Evolutionary conservation across 2,113 vertebrate genomes (phyloP), one percentile per base, ranked within the genome.

Genomic region (Phaethon lepturus): DNA sequence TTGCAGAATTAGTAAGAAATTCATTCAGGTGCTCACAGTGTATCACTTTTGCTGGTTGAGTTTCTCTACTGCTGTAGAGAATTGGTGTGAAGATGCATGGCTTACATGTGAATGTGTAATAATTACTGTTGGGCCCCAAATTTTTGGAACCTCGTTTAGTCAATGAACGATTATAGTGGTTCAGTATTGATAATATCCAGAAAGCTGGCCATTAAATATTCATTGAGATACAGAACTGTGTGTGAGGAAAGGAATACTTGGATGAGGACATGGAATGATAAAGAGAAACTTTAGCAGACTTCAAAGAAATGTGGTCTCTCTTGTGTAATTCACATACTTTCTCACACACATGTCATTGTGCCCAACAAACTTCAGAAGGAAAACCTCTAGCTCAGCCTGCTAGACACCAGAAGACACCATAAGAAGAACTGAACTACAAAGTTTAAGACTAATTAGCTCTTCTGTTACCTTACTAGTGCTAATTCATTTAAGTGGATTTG

Each of bases 371-470:
- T 95, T 96, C 66, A 84, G 88, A 93, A 89, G 47, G 13, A 85
- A 88, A 96, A 87, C 33, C 52, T 84, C 76, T 68, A 94, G 73
- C 77, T 58, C 67, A 75, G 72, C 9, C 53, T 62, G 53, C 52
- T 85, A 77, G 68, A 81, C 50, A 93, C 59, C 72, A 64, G 63
- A 85, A 95, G 64, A 96, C 59, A 50, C 62, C 90, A 33, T 84
- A 90, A n/a, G 76, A 88, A 58, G 55, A 77, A 55, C 58, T 95
- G 66, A 75, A 38, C 53, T 59, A 84, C 47, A 90, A 97, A 96
- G 75, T 95, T 96, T 93, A 92, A 95, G 88, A 92, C 86, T 97
- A 97, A 92, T 97, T 97, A 98, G 90, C 53, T 97, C 60, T 95
- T 85, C 71, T 87, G 17, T 89, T 93, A 92, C 84, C 86, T 97